A percentile compares a stretch with the other conserved stretches of the same genome.
phyloP scores from a whole-genome alignment of 2,888 invertebrate species.

The Rhagonycha fulva region DNA sequence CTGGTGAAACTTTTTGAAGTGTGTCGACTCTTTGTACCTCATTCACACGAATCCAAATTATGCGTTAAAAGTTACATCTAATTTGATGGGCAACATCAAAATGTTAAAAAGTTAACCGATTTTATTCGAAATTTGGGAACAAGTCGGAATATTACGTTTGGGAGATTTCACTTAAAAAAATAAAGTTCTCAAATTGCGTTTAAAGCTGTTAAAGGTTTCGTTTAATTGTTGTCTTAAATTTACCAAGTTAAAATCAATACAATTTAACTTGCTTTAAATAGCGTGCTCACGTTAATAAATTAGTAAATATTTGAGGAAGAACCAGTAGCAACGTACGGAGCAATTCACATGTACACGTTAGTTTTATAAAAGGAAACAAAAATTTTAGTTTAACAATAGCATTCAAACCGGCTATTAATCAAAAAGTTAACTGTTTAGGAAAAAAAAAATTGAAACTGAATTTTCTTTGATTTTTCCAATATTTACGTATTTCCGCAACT shows the following conservation, averaged over 20 bases:
- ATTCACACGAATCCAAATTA: conserved; percentile 9
- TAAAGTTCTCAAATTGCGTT: not conserved
- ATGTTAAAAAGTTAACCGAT: no score
- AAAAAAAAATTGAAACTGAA: not conserved
- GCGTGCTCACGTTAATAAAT: not conserved
- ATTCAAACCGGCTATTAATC: not conserved
- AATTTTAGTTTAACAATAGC: not conserved
- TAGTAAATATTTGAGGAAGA: not conserved
- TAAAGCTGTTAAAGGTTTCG: not conserved
- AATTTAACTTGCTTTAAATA: not conserved
- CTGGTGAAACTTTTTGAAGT: conserved; percentile 18
- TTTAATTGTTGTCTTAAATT: not conserved
- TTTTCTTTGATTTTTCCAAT: not conserved
- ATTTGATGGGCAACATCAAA: not conserved
- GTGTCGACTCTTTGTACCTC: conserved; percentile 1
- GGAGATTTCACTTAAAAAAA: no score
- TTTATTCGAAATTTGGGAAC: no score
- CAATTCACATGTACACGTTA: not conserved
- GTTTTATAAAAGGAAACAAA: not conserved
- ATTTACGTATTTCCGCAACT: conserved; percentile 12
- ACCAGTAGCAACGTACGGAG: not conserved
- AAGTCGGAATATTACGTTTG: no score
- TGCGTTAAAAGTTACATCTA: not conserved
- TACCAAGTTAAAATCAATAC: not conserved
- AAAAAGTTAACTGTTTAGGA: no score